A percentile compares a stretch with the other conserved stretches of the same genome.
These are phyloP conservation scores for Eupithecia tripunctaria DNA, from an alignment of 2,888 invertebrate genomes.

Conservation along the genomic window DNA sequence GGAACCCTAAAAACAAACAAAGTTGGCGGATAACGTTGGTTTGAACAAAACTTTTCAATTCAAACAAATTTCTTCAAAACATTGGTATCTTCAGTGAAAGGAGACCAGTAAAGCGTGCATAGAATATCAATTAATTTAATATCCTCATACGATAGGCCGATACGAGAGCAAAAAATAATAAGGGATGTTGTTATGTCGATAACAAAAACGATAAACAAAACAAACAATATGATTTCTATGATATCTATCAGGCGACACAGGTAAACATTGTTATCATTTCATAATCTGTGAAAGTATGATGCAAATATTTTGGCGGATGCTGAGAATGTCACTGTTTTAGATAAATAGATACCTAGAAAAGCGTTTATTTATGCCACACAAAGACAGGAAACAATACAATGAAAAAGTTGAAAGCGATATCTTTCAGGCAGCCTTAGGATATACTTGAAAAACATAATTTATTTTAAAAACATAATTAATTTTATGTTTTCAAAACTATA, in stretches of 20 bases:
- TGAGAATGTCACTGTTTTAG: not conserved
- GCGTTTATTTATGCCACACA: no score
- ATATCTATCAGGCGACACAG: conserved; percentile 21
- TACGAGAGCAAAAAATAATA: conserved; percentile 41
- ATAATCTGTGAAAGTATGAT: conserved; percentile 21
- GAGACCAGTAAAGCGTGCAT: conserved; percentile 58
- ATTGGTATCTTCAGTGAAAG: conserved; percentile 66
- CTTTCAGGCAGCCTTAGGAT: no score
- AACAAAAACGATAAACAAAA: conserved; percentile 33
- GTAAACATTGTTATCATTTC: conserved; percentile 23
- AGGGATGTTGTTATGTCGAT: conserved; percentile 50
- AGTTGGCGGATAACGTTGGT: no score
- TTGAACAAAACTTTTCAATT: no score
- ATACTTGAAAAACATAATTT: no score
- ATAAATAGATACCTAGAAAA: not conserved
- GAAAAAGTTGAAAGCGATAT: no score
- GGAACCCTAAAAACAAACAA: no score
- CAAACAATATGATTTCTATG: conserved; percentile 27
- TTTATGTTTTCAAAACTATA: no score
- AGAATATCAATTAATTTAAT: conserved; percentile 73
- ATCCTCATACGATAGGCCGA: conserved; percentile 60
- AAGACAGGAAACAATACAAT: no score
- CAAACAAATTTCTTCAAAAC: conserved; percentile 40
- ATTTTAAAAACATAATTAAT: no score
- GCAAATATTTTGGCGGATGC: conserved; percentile 9